These are phyloP conservation scores for Drosophila elegans DNA, from an alignment of 1,140 invertebrate genomes.

Conservation along the genomic window DNA sequence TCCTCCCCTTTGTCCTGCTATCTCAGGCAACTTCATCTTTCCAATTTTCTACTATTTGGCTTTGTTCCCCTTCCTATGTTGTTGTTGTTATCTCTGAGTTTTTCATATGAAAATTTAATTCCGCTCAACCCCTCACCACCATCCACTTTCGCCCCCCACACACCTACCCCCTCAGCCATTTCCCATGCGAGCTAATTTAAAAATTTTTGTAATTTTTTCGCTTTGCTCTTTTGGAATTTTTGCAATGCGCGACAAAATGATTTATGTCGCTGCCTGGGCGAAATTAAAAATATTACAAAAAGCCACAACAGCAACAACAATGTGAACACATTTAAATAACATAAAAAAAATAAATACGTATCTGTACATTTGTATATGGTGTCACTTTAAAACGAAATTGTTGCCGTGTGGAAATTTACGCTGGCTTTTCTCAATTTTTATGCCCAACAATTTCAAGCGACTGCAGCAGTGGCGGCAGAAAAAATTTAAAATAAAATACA, in stretches of 20 bases:
- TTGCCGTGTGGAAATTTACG: constrained; percentile 67
- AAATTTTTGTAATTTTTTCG: constrained; percentile 83
- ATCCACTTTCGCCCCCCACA: constrained; percentile 7
- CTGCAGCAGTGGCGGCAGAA: constrained; percentile 26
- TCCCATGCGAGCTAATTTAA: constrained; percentile 79
- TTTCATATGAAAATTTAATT: constrained; percentile 84
- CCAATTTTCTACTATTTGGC: constrained; percentile 83
- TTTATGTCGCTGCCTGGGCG: constrained; percentile 81
- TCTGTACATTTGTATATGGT: constrained; percentile 19
- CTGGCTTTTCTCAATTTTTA: constrained; percentile 71
- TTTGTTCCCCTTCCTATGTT: constrained; percentile 48
- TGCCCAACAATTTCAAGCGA: constrained; percentile 68
- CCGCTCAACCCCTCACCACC: constrained; percentile 31
- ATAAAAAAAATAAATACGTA: constrained; percentile 52
- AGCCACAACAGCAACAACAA: constrained; percentile 40
- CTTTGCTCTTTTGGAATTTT: constrained; percentile 81
- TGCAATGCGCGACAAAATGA: constrained; percentile 84
- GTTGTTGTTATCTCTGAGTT: constrained; percentile 56
- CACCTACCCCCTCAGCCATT: constrained; percentile 13
- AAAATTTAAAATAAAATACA: constrained; percentile 58
- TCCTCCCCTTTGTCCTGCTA: constrained; percentile 46
- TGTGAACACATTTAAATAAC: constrained; percentile 78
- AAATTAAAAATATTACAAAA: constrained; percentile 83
- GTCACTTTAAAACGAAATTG: constrained; percentile 74
- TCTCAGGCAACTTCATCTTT: constrained; percentile 80